A percentile compares a stretch with the other conserved stretches of the same genome.
Evolutionary conservation across 2,113 vertebrate species (phyloP).

Genomic region (Oceanodroma tethys): DNA sequence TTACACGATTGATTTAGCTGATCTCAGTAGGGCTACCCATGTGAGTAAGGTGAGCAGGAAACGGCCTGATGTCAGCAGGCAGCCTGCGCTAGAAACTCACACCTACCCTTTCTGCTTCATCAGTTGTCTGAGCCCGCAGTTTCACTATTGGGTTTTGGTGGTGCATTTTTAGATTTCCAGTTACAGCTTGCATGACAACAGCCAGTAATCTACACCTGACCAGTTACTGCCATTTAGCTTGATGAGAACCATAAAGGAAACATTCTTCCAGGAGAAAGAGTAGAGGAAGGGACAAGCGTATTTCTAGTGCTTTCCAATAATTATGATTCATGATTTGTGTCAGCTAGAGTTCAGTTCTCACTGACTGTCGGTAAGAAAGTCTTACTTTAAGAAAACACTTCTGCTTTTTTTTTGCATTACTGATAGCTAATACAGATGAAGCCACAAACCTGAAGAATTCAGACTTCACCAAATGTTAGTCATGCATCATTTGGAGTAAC

Average conservation of each 20-base stretch:
- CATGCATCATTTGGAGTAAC: neutral
- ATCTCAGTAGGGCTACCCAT: neutral
- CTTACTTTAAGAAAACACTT: constrained; percentile 23
- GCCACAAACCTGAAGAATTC: constrained; percentile 42
- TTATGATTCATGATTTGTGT: neutral
- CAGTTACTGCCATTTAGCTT: constrained; percentile 39
- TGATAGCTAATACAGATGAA: constrained; percentile 42
- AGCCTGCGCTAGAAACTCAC: constrained; percentile 44
- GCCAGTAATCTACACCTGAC: neutral
- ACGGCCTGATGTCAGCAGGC: constrained; percentile 1
- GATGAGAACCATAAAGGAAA: neutral
- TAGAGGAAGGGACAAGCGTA: neutral
- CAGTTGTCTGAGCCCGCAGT: constrained; percentile 61
- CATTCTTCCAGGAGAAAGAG: neutral
- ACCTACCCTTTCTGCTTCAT: constrained; percentile 69
- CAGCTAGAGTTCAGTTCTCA: neutral
- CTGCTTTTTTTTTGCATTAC: constrained; percentile 32
- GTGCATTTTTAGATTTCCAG: constrained; percentile 71
- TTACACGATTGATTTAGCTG: neutral
- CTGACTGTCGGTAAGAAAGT: neutral
- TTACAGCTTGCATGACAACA: constrained; percentile 55
- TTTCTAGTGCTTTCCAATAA: constrained; percentile 35
- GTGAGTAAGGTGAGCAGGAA: constrained; percentile 58
- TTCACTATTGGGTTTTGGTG: constrained; percentile 71
- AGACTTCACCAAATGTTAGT: neutral